A percentile compares a stretch with the other conserved stretches of the same genome.
phyloP scores from a whole-genome alignment of 1,140 invertebrate species.

The Prorops nasuta region DNA sequence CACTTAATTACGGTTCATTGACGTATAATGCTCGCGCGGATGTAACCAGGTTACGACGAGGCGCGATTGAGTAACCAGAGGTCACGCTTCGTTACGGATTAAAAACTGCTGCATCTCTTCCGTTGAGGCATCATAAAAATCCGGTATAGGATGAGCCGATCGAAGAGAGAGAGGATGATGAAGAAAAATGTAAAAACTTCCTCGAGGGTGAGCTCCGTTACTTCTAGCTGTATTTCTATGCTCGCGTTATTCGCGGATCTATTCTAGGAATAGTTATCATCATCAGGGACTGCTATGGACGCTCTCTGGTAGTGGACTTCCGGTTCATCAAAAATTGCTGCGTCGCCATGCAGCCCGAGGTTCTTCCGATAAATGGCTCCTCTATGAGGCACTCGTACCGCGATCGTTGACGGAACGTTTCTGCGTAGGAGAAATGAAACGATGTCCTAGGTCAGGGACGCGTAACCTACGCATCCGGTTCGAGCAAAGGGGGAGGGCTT shows the following conservation, averaged over 20 bases:
- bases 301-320: constrained; percentile 23
- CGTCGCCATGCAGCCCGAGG: not conserved
- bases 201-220: not conserved
- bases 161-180: not conserved
- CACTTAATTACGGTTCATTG: not conserved
- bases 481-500: not conserved
- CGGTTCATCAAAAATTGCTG: not conserved
- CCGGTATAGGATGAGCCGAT: too few relatives aligned
- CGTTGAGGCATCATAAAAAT: too few relatives aligned
- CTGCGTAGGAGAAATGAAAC: not conserved
- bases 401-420: not conserved
- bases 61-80: not conserved
- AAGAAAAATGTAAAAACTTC: not conserved
- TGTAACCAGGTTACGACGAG: not conserved
- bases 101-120: too few relatives aligned
- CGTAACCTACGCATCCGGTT: constrained; percentile 29
- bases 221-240: constrained; percentile 36
- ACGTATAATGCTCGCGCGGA: not conserved
- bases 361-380: not conserved
- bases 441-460: constrained; percentile 29
- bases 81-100: too few relatives aligned
- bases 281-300: constrained; percentile 5
- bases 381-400: not conserved
- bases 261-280: constrained; percentile 29
- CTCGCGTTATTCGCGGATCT: constrained; percentile 24